A percentile compares a stretch with the other conserved stretches of the same genome.
phyloP scores from a whole-genome alignment of 2,113 vertebrate genomes.

The Ophiodon elongatus region DNA sequence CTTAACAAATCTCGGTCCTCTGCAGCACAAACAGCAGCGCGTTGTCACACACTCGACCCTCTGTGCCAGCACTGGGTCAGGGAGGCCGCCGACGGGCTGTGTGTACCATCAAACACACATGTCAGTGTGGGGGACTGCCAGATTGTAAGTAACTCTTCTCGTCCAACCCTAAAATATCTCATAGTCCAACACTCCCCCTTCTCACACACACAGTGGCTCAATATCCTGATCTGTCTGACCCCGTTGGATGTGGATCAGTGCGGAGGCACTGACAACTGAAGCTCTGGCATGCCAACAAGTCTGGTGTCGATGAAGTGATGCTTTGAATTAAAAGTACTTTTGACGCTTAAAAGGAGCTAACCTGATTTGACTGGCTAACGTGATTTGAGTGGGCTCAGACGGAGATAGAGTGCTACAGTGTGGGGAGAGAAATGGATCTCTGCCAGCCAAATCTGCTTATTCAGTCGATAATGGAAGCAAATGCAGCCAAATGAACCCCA shows the following conservation, averaged over 20 bases:
- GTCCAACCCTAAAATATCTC: slow-evolving; percentile 70
- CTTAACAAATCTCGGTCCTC: slow-evolving; percentile 61
- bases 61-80: slow-evolving; percentile 74
- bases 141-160: slow-evolving; percentile 77
- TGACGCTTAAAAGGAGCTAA: slow-evolving; percentile 76
- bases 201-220: slow-evolving; percentile 26
- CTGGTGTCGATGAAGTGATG: slow-evolving; percentile 70
- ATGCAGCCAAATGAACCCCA: slow-evolving; percentile 69
- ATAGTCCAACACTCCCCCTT: slow-evolving; percentile 9
- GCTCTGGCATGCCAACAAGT: slow-evolving; percentile 69
- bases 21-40: slow-evolving; percentile 65
- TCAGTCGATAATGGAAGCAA: slow-evolving; percentile 73
- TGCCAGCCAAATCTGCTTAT: slow-evolving; percentile 70
- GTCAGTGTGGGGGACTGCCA: slow-evolving; percentile 77
- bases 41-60: slow-evolving; percentile 75
- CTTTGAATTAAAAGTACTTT: slow-evolving; percentile 81
- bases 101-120: slow-evolving; percentile 71
- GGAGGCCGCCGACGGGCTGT: slow-evolving; percentile 54
- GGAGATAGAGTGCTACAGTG: slow-evolving; percentile 55
- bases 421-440: slow-evolving; percentile 66
- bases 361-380: slow-evolving; percentile 79
- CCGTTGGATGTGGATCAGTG: slow-evolving; percentile 77
- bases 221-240: slow-evolving; percentile 72
- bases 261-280: slow-evolving; percentile 70
- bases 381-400: slow-evolving; percentile 75